phyloP scores from a whole-genome alignment of 2,797 vertebrate species.

The Phaenicophaeus curvirostris region DNA sequence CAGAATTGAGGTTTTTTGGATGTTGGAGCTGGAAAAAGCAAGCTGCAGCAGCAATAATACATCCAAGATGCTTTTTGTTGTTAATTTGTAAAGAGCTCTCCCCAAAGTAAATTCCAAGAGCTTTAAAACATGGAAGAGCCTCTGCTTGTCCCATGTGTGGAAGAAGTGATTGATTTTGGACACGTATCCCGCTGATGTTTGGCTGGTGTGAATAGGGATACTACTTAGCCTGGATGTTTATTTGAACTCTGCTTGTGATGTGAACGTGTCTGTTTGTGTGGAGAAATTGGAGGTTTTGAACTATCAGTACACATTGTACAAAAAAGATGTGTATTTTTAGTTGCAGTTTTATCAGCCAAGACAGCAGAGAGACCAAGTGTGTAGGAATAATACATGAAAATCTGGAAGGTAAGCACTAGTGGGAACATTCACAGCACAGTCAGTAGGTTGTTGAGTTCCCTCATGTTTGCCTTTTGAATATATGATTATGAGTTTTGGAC shows the following conservation, averaged over 20 bases:
- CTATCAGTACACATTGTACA: background rate
- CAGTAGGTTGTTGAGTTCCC: background rate
- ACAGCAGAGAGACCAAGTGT: background rate
- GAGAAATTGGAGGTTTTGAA: background rate
- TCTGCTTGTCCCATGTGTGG: background rate
- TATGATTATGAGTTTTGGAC: background rate
- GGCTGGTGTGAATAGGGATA: background rate
- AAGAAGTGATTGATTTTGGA: background rate
- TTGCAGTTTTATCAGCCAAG: background rate
- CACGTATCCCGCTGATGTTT: background rate
- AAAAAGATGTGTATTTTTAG: background rate
- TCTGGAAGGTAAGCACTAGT: background rate
- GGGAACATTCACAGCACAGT: background rate
- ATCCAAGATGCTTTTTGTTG: background rate
- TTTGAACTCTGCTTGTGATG: background rate
- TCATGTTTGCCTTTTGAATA: background rate
- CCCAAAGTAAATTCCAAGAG: background rate
- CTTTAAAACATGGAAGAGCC: background rate
- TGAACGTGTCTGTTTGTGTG: accelerated
- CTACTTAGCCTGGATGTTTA: background rate
- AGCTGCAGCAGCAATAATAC: background rate
- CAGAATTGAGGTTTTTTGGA: background rate
- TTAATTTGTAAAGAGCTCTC: background rate
- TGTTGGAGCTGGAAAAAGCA: background rate
- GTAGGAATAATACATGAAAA: background rate